Evolutionary conservation across 1,140 invertebrate species (phyloP).

Genomic region (Pseudomyrmex dendroicus): DNA sequence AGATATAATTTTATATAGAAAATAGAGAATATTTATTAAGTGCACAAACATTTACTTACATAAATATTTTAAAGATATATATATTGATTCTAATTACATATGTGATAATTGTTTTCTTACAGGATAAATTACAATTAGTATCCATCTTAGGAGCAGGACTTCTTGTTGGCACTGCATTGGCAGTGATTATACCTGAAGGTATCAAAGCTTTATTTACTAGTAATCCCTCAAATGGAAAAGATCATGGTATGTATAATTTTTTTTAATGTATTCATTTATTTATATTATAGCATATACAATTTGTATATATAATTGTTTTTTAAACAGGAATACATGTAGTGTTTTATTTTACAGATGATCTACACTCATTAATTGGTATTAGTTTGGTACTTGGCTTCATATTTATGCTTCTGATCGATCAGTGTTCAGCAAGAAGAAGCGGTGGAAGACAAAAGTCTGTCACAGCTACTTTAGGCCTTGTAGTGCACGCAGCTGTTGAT

Average conservation of each 20-base stretch:
- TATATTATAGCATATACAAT: neutral
- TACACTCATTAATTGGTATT: conserved; percentile 89
- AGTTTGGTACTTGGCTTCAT: conserved; percentile 95
- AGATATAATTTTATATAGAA: no score
- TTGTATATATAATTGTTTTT: neutral
- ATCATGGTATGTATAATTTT: conserved; percentile 53
- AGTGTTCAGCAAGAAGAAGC: conserved; percentile 89
- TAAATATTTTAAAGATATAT: conserved; percentile 33
- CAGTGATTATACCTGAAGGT: conserved; percentile 99
- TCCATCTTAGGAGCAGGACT: conserved; percentile 98
- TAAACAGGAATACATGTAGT: neutral
- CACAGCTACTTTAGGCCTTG: conserved; percentile 97
- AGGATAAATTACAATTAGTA: conserved; percentile 97
- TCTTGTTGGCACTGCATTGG: conserved; percentile 98
- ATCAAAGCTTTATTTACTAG: conserved; percentile 91
- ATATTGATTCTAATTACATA: conserved; percentile 15
- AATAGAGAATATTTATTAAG: no score
- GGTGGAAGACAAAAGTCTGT: conserved; percentile 90
- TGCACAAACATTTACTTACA: no score
- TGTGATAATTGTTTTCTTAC: conserved; percentile 77
- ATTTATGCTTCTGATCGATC: conserved; percentile 99
- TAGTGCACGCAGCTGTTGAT: conserved; percentile 99
- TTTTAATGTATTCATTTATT: neutral
- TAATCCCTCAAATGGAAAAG: conserved; percentile 46
- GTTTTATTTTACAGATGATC: conserved; percentile 82